Evolutionary conservation across 1,140 invertebrate species (phyloP).

Genomic region (Acromyrmex charruanus): DNA sequence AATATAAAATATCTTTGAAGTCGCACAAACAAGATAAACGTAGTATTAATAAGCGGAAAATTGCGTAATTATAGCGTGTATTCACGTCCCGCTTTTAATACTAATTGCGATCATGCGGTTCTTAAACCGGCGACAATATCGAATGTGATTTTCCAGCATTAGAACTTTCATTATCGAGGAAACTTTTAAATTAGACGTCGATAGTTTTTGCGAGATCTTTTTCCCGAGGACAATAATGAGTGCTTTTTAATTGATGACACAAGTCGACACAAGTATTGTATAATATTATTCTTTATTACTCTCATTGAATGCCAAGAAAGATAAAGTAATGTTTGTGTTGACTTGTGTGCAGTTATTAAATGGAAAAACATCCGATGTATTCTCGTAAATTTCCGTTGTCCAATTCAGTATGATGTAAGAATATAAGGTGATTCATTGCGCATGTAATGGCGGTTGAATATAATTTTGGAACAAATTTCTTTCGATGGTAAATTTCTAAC

Average conservation of each 20-base stretch:
- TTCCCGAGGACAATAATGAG: background rate
- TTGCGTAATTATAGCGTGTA: slow-evolving; percentile 14
- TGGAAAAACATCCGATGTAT: background rate
- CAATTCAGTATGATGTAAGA: no score
- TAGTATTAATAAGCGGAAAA: slow-evolving; percentile 26
- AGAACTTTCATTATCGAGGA: background rate
- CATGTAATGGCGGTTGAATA: no score
- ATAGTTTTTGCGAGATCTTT: background rate
- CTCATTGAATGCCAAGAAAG: no score
- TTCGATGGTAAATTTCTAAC: no score
- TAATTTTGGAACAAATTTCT: no score
- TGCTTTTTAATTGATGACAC: no score
- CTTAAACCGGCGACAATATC: background rate
- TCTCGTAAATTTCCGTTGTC: background rate
- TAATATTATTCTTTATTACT: no score
- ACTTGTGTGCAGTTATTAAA: no score
- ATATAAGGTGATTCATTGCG: no score
- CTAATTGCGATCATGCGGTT: background rate
- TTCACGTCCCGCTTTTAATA: background rate
- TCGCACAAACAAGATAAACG: background rate
- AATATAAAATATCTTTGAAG: slow-evolving; percentile 44
- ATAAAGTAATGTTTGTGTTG: no score
- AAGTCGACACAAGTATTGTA: no score
- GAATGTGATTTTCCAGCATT: background rate
- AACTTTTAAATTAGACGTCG: background rate